Evolutionary conservation across 2,113 vertebrate genomes (phyloP).

Genomic region (Hypanus sabinus): DNA sequence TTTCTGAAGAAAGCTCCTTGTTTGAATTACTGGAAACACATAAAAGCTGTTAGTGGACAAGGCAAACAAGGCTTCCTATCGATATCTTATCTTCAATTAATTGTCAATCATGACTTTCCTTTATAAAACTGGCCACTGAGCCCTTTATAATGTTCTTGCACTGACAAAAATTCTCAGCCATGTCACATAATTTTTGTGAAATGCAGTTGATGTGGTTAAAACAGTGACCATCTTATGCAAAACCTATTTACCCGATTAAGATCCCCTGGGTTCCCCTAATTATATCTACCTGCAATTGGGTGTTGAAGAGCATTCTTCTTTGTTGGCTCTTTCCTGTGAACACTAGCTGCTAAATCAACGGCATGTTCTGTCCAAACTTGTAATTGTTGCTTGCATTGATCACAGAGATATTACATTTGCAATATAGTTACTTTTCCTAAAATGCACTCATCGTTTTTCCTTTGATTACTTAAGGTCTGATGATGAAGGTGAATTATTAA

Average conservation of each 20-base stretch:
- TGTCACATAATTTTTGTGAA: neutral
- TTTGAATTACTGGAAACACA: neutral
- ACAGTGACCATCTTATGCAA: neutral
- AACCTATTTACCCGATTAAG: neutral
- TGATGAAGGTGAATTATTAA: neutral
- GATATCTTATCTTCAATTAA: neutral
- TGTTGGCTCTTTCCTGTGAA: neutral
- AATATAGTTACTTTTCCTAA: neutral
- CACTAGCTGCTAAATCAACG: neutral
- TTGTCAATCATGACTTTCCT: neutral
- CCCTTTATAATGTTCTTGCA: neutral
- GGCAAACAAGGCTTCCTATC: neutral
- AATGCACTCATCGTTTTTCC: neutral
- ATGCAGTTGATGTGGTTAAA: neutral
- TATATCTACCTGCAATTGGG: neutral
- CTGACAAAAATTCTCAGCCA: neutral
- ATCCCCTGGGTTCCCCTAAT: neutral
- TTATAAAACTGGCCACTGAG: neutral
- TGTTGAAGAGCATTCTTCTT: neutral
- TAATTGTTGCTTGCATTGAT: neutral
- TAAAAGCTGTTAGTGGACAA: neutral
- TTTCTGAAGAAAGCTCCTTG: neutral
- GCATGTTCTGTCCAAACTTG: neutral
- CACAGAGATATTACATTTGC: neutral
- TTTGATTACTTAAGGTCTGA: neutral